These are phyloP conservation scores for Selenia dentaria DNA, from an alignment of 2,888 invertebrate species.

Conservation along the genomic window DNA sequence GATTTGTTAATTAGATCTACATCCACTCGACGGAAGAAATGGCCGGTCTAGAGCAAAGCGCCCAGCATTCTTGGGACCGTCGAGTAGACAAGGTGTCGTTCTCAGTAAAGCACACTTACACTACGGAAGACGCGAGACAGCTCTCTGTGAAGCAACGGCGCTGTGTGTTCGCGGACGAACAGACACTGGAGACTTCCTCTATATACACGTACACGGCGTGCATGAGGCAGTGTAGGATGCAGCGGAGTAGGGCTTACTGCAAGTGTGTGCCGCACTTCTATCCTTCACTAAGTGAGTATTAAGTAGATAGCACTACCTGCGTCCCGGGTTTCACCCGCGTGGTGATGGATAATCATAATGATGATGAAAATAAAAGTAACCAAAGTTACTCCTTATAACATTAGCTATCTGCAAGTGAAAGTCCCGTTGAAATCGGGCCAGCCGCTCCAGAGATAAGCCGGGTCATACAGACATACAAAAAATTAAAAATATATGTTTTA, in stretches of 20 bases:
- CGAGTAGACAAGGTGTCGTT: conserved; percentile 86
- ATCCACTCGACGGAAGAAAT: conserved; percentile 89
- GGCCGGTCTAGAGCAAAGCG: conserved; percentile 87
- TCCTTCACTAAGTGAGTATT: conserved; percentile 80
- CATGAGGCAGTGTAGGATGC: conserved; percentile 90
- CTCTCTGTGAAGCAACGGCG: conserved; percentile 87
- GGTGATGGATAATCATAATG: too few relatives aligned
- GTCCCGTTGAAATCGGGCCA: too few relatives aligned
- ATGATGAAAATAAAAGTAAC: too few relatives aligned
- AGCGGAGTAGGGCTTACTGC: conserved; percentile 85
- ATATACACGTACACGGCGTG: conserved; percentile 90
- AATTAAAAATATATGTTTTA: too few relatives aligned
- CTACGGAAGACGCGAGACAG: conserved; percentile 89
- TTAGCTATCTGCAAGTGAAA: too few relatives aligned
- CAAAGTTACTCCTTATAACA: too few relatives aligned
- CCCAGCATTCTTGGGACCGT: conserved; percentile 89
- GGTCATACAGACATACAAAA: too few relatives aligned
- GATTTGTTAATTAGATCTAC: conserved; percentile 72
- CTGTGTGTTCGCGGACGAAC: conserved; percentile 89
- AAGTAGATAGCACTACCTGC: too few relatives aligned
- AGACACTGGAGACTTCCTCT: conserved; percentile 83
- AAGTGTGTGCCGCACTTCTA: conserved; percentile 90
- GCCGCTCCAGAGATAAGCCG: too few relatives aligned
- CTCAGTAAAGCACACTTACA: conserved; percentile 91
- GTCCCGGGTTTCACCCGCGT: too few relatives aligned